phyloP scores from a whole-genome alignment of 2,888 invertebrate genomes.

The Hypomecis punctinalis region DNA sequence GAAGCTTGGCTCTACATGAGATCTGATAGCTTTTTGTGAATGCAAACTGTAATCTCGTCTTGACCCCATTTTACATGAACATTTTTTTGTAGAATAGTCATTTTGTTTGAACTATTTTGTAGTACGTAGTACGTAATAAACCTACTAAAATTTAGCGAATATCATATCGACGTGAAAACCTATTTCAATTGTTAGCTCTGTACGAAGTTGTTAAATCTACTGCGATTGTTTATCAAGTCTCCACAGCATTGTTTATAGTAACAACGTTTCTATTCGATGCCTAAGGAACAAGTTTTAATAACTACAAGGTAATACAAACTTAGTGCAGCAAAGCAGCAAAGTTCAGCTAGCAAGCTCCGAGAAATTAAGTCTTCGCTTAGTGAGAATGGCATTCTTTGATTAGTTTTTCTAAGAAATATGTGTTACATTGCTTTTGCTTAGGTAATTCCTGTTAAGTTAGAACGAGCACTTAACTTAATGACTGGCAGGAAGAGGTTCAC shows the following conservation, averaged over 20 bases:
- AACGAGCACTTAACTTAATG: conserved; percentile 20
- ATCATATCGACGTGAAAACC: too few relatives aligned
- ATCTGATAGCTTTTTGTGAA: too few relatives aligned
- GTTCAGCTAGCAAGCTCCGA: conserved; percentile 35
- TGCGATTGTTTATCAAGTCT: too few relatives aligned
- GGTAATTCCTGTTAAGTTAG: conserved; percentile 18
- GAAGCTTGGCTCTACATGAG: too few relatives aligned
- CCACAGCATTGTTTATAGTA: not conserved
- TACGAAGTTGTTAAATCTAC: too few relatives aligned
- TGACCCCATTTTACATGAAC: too few relatives aligned
- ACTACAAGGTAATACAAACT: conserved; percentile 35
- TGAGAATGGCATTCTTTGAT: conserved; percentile 25
- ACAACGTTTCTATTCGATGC: conserved; percentile 7
- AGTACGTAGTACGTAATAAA: too few relatives aligned
- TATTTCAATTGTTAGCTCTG: too few relatives aligned
- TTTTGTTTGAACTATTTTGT: too few relatives aligned
- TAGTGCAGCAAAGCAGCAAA: conserved; percentile 43
- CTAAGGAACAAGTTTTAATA: conserved; percentile 22
- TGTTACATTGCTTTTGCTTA: conserved; percentile 5
- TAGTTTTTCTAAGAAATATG: conserved; percentile 25
- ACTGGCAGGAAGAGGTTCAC: conserved; percentile 12
- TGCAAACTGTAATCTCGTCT: too few relatives aligned
- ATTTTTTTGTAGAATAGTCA: too few relatives aligned
- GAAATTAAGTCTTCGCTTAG: conserved; percentile 31
- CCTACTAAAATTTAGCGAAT: too few relatives aligned